Evolutionary conservation across 2,113 vertebrate species (phyloP).

Genomic region (Phyllopteryx taeniolatus): DNA sequence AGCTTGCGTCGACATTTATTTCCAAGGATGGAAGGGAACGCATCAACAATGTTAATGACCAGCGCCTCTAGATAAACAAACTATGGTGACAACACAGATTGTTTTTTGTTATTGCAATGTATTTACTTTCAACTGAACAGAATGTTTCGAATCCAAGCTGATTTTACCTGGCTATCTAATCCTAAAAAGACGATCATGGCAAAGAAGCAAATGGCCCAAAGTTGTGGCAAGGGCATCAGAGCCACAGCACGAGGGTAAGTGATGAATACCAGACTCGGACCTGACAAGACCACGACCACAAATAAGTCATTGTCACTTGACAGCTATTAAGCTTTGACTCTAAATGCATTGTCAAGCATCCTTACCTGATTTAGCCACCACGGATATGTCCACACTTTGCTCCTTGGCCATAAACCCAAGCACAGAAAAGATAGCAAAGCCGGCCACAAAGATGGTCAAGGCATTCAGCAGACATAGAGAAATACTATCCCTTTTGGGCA

Average conservation of each 20-base stretch:
- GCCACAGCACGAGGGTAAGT: conserved; percentile 69
- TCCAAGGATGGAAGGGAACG: conserved; percentile 72
- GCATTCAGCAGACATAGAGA: conserved; percentile 89
- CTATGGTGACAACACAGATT: conserved; percentile 40
- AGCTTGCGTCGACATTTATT: conserved; percentile 62
- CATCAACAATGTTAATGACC: conserved; percentile 71
- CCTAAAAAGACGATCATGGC: conserved; percentile 76
- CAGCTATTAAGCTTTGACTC: not conserved
- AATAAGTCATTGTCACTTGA: not conserved
- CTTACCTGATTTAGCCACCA: conserved; percentile 86
- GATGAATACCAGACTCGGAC: conserved; percentile 57
- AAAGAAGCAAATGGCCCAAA: conserved; percentile 78
- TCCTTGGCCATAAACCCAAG: conserved; percentile 87
- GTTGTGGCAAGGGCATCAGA: conserved; percentile 75
- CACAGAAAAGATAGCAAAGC: conserved; percentile 91
- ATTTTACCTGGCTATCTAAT: conserved; percentile 73
- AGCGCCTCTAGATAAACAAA: conserved; percentile 73
- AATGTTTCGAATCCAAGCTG: not conserved
- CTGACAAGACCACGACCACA: conserved; percentile 36
- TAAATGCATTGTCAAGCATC: not conserved
- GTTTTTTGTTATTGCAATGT: not conserved
- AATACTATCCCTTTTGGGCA: conserved; percentile 78
- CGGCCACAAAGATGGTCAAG: conserved; percentile 86
- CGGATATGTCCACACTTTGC: conserved; percentile 81
- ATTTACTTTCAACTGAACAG: not conserved